Percentiles rank a stretch among this genome's conserved stretches.
phyloP scores from a whole-genome alignment of 1,140 invertebrate genomes.

The Galendromus occidentalis region DNA sequence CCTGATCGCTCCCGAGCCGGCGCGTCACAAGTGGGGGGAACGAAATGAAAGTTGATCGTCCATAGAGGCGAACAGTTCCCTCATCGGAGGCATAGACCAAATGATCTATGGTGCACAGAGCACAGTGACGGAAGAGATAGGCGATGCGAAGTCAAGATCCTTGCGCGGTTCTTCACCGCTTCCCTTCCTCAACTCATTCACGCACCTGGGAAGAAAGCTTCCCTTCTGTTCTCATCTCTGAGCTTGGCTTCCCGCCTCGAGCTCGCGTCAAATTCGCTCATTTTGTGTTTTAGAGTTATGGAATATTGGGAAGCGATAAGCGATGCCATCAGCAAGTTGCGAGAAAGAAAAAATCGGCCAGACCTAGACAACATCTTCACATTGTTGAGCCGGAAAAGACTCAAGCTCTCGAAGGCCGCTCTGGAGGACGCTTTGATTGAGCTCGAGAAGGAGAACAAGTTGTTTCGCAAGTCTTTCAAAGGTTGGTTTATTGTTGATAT shows the following conservation, averaged over 20 bases:
- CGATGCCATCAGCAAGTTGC: not conserved
- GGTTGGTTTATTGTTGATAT: not conserved
- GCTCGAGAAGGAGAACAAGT: not conserved
- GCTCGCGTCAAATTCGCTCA: not conserved
- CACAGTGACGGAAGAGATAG: too few relatives aligned
- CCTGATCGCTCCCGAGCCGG: too few relatives aligned
- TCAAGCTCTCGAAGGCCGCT: not conserved
- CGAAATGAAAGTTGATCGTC: too few relatives aligned
- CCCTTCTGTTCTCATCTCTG: too few relatives aligned
- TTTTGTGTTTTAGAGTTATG: conserved; percentile 3
- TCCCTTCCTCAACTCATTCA: too few relatives aligned
- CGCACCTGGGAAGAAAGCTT: too few relatives aligned
- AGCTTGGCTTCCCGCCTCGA: not conserved
- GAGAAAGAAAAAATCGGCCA: not conserved
- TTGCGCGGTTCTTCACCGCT: too few relatives aligned
- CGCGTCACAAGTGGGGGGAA: too few relatives aligned
- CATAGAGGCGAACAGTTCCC: too few relatives aligned
- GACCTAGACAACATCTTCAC: conserved; percentile 7
- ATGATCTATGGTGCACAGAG: too few relatives aligned
- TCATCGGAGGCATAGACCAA: too few relatives aligned
- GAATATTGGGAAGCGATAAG: conserved; percentile 1
- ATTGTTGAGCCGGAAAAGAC: not conserved
- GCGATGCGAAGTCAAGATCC: too few relatives aligned
- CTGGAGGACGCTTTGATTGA: not conserved
- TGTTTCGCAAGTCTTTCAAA: not conserved